Evolutionary conservation across 2,888 invertebrate genomes (phyloP).

Genomic region (Melanostoma scalare): DNA sequence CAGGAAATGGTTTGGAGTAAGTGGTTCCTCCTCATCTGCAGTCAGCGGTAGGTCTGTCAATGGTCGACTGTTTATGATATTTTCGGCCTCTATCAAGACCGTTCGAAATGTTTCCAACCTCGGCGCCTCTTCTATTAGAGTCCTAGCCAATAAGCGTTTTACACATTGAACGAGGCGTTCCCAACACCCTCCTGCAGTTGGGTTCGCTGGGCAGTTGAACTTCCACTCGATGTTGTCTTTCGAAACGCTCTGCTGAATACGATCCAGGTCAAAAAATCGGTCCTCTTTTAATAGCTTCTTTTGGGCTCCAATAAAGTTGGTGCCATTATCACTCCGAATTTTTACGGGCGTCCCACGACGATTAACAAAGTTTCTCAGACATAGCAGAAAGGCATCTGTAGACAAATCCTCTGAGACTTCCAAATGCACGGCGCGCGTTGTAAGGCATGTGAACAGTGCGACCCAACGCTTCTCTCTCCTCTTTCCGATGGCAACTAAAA

Average conservation of each 20-base stretch:
- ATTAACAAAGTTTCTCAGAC: neutral
- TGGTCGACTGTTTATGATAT: slow-evolving; percentile 22
- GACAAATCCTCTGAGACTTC: slow-evolving; percentile 30
- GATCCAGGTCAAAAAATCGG: slow-evolving; percentile 42
- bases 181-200: slow-evolving; percentile 53
- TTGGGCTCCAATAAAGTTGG: slow-evolving; percentile 54
- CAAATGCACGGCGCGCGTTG: slow-evolving; percentile 44
- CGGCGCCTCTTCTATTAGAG: slow-evolving; percentile 30
- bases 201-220: slow-evolving; percentile 52
- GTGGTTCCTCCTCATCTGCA: slow-evolving; percentile 10
- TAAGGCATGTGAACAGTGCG: slow-evolving; percentile 45
- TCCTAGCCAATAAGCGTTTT: slow-evolving; percentile 25
- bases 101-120: slow-evolving; percentile 9
- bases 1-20: slow-evolving; percentile 31
- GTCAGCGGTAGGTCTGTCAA: slow-evolving; percentile 9
- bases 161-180: slow-evolving; percentile 41
- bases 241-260: slow-evolving; percentile 25
- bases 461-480: slow-evolving; percentile 53
- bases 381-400: slow-evolving; percentile 21
- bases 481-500: slow-evolving; percentile 38
- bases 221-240: slow-evolving; percentile 49
- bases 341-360: neutral
- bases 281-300: slow-evolving; percentile 38
- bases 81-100: slow-evolving; percentile 20
- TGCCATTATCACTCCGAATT: slow-evolving; percentile 43